Evolutionary conservation across 2,113 vertebrate species (phyloP).

Genomic region (Sinocyclocheilus rhinocerous): DNA sequence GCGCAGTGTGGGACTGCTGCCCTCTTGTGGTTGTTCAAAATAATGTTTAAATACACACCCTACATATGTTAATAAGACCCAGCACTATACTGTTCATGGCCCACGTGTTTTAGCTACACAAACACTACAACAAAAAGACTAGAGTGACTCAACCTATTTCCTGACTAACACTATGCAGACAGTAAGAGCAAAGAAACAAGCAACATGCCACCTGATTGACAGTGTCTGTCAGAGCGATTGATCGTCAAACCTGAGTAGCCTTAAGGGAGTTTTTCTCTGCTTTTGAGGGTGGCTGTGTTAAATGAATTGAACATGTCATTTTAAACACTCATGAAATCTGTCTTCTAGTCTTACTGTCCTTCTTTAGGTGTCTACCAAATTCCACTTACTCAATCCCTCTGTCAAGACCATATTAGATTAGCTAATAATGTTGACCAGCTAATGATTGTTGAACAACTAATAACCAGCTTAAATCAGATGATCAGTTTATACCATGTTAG

Average conservation of each 20-base stretch:
- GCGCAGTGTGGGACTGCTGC: constrained; percentile 15
- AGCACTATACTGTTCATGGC: neutral
- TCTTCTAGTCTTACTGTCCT: neutral
- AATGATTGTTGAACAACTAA: neutral
- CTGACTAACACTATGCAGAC: neutral
- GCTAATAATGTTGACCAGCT: neutral
- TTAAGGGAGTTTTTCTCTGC: neutral
- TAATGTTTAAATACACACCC: neutral
- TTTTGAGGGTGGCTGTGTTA: neutral
- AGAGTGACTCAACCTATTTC: neutral
- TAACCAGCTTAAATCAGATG: neutral
- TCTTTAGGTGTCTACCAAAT: neutral
- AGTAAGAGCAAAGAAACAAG: neutral
- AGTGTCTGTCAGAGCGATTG: neutral
- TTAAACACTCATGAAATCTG: neutral
- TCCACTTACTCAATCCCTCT: neutral
- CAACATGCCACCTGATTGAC: neutral
- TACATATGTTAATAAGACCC: too few species aligned
- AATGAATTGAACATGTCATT: neutral
- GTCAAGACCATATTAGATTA: neutral
- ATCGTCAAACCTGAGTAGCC: neutral
- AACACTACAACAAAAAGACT: neutral
- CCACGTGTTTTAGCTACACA: neutral
- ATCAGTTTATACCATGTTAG: neutral
- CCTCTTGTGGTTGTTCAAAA: constrained; percentile 35